Evolutionary conservation across 2,113 vertebrate species (phyloP).

Genomic region (Loxodonta africana): DNA sequence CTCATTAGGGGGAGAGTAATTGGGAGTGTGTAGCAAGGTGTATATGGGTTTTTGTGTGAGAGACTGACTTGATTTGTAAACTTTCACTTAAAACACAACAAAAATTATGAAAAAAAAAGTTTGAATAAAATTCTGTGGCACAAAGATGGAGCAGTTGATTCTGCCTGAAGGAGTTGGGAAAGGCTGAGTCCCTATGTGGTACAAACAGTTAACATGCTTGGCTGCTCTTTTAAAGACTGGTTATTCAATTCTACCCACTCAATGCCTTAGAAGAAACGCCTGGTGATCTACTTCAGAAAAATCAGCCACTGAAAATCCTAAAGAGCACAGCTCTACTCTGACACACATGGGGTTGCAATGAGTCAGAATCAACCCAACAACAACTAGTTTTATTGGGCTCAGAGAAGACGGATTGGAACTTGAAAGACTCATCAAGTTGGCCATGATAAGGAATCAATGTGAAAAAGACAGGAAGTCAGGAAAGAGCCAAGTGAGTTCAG

Average conservation of each 20-base stretch:
- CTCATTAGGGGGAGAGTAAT: too few relatives aligned
- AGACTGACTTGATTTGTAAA: too few relatives aligned
- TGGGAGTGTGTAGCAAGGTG: too few relatives aligned
- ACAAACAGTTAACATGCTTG: not conserved
- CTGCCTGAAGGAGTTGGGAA: not conserved
- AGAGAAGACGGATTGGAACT: not conserved
- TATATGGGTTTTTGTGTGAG: too few relatives aligned
- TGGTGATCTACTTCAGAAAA: not conserved
- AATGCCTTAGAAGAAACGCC: not conserved
- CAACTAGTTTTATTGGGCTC: not conserved
- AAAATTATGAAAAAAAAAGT: not conserved
- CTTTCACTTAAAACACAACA: too few relatives aligned
- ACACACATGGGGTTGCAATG: not conserved
- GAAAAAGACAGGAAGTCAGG: not conserved
- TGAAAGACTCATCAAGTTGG: not conserved
- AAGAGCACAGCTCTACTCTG: not conserved
- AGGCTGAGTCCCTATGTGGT: not conserved
- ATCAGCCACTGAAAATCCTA: not conserved
- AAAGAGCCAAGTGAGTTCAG: not conserved
- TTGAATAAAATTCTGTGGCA: not conserved
- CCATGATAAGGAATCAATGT: not conserved
- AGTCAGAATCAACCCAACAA: not conserved
- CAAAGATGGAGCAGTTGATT: not conserved
- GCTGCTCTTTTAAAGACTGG: not conserved
- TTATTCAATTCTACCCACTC: not conserved